These are phyloP conservation scores for Aleiodes leptofemur DNA, from an alignment of 2,888 invertebrate genomes.

Conservation along the genomic window DNA sequence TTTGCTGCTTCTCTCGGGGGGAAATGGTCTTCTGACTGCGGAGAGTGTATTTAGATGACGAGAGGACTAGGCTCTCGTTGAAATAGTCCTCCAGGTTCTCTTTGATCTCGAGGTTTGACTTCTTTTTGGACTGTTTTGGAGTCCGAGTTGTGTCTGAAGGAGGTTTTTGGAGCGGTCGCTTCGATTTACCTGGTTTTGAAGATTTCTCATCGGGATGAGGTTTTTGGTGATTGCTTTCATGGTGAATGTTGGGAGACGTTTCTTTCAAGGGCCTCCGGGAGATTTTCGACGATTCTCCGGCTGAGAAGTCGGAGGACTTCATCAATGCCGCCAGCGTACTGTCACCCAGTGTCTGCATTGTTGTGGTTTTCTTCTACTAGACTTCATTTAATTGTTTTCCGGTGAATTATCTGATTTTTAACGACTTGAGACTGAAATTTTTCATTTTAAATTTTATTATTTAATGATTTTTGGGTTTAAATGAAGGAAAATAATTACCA, in stretches of 20 bases:
- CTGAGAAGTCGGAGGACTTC: slow-evolving; percentile 41
- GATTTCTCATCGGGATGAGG: background rate
- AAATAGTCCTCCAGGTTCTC: slow-evolving; percentile 40
- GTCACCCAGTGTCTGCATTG: slow-evolving; percentile 59
- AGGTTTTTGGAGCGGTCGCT: background rate
- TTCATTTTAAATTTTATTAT: background rate
- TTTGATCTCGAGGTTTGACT: background rate
- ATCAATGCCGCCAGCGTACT: slow-evolving; percentile 54
- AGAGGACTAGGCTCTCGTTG: slow-evolving; percentile 36
- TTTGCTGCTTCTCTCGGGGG: slow-evolving; percentile 9
- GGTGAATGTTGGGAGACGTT: slow-evolving; percentile 4
- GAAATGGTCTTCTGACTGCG: background rate
- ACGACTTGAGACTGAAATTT: background rate
- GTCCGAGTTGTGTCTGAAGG: background rate
- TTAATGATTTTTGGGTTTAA: background rate
- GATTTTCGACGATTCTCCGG: background rate
- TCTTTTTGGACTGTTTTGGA: too few species aligned
- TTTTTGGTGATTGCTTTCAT: slow-evolving; percentile 8
- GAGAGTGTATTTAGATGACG: slow-evolving; percentile 8
- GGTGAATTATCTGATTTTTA: background rate
- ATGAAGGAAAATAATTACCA: background rate
- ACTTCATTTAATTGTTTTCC: background rate
- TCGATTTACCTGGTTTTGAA: slow-evolving; percentile 4
- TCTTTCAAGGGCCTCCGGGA: slow-evolving; percentile 11
- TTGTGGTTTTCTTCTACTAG: background rate